Evolutionary conservation across 2,113 vertebrate genomes (phyloP), one percentile per base, ranked within the genome.

Genomic region (Oryzias javanicus): DNA sequence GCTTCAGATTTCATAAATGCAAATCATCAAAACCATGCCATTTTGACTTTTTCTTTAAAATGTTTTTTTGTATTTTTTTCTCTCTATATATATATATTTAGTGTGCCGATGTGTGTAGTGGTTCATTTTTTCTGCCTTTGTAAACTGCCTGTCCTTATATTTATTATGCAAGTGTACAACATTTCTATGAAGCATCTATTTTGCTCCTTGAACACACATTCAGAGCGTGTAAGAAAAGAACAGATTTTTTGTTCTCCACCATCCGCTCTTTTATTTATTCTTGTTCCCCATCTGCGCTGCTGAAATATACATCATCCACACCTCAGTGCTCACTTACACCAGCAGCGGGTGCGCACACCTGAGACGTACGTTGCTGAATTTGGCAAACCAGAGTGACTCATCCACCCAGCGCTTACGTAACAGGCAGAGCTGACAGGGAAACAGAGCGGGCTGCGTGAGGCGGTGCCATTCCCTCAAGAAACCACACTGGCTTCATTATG

Each of bases 1-100:
- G 35, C 35, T 73, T 85, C 87, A 92, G 92, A 92, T 89, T 92
- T 93, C 90, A 86, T 86, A 70, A 84, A 89, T 82, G 84, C 86
- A 91, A 91, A 91, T 90, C 88, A 69, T 77, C 42, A 65, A 59
- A 40, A 47, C 49, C 77, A 72, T 83, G 58, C 42, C 79, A 72
- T 71, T 51, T 65, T 74, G 14, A 40, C 55, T 82, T 41, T 44
- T 54, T 65, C 64, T 71, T 58, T 4, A 3, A 2, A 14, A 59
- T 49, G 55, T 70, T 56, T 61, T 6, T 19, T 65, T 22, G 48
- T 53, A 67, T 18, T 14, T 64, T 20, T 62, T 8, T 60, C 0
- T 45, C 19, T 41, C n/a, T 49, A 60, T 72, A 42, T 74, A 25
- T 25, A 19, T 72, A 67, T 58, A 40, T 72, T 67, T 74, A 72